Evolutionary conservation across 2,888 invertebrate genomes (phyloP), one percentile per base, ranked within the genome.

Genomic region (Operophtera brumata): DNA sequence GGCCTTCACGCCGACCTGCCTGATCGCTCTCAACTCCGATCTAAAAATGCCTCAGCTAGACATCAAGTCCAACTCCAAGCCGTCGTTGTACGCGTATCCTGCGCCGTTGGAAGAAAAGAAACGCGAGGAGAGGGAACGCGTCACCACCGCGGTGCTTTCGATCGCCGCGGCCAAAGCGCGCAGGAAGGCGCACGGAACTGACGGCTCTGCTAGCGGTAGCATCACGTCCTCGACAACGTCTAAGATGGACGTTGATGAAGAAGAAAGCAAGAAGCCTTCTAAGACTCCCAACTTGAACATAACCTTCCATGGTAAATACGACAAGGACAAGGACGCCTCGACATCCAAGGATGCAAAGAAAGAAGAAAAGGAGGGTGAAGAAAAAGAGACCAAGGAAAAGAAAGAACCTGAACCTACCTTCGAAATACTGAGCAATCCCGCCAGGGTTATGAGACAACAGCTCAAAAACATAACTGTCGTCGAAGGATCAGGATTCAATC

Each of bases 61-160:
- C 67, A 93, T 97, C 54, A 95, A 94, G 71, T 99, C 98, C 0
- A 96, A 96, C 75, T 97, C 98, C 0, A 96, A 96, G 74, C 99
- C 99, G 6, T 98, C 98, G 1, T 91, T 96, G 14, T 99, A 96
- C 78, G 99, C 99, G 0, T 99, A 99, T 77, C 99, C 99, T 0
- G 96, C 99, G 7, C 95, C 98, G 0, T 87, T 99, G 51, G 99
- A 99, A 87, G 99, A 99, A 81, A 99, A 99, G 91, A 99, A 99
- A 89, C 97, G 98, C 35, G 98, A 99, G 78, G 97, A 98, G 80
- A 94, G 97, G 32, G 99, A 99, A 82, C 97, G 99, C 76, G 98
- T 99, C 2, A 97, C 98, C 55, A 99, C 99, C 5, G 99, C 99
- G 1, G 97, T 99, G 1, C 91, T 99, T 43, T 98, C 98, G 75